Conservation (phyloP, 2,113 vertebrate species). For the Cavia porcellus region DNA sequence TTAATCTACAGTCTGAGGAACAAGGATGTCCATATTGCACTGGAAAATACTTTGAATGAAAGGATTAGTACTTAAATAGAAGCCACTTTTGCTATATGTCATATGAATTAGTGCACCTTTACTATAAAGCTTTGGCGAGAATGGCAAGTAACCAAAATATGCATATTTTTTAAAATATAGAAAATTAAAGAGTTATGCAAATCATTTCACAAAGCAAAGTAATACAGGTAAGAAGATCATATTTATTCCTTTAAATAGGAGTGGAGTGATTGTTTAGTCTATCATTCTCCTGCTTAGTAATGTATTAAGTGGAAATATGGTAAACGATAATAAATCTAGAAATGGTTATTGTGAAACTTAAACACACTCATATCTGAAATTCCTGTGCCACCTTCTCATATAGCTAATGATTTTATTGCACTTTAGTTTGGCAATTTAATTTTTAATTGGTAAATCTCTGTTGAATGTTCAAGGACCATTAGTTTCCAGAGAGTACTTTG, state of each 20-base stretch:
- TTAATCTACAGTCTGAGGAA: conserved; percentile 51
- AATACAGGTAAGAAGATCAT: neutral
- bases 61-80: neutral
- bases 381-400: neutral
- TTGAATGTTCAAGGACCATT: neutral
- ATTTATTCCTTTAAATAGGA: neutral
- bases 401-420: neutral
- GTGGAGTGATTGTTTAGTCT: neutral
- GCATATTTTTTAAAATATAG: neutral
- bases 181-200: neutral
- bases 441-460: neutral
- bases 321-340: too few relatives aligned
- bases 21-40: conserved; percentile 12
- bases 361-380: neutral
- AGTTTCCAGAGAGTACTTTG: neutral
- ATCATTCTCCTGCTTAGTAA: neutral
- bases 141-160: neutral
- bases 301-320: neutral
- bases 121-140: neutral
- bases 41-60: too few relatives aligned
- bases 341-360: too few relatives aligned
- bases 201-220: neutral
- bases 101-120: neutral
- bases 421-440: neutral
- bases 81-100: neutral